Conservation (phyloP, 2,888 invertebrate genomes). For the Chamaedrilus cognettii region DNA sequence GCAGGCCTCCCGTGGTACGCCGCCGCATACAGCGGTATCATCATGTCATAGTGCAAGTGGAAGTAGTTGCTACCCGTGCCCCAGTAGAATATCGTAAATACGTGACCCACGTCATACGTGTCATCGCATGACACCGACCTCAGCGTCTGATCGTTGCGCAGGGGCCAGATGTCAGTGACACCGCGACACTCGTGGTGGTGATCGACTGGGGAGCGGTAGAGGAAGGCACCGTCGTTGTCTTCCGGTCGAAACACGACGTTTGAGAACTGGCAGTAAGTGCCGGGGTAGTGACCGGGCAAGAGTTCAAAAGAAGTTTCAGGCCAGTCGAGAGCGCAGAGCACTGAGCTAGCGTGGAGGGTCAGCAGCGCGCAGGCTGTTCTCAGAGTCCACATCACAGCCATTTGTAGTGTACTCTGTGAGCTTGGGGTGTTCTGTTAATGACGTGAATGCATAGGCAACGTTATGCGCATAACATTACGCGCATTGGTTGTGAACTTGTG, state of each 20-base stretch:
- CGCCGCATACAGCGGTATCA: slow-evolving; percentile 36
- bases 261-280: slow-evolving; percentile 21
- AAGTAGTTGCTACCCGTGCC: slow-evolving; percentile 45
- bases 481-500: no score
- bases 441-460: no score
- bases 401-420: no score
- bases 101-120: slow-evolving; percentile 38
- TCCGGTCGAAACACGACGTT: slow-evolving; percentile 14
- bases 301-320: slow-evolving; percentile 3
- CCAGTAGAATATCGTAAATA: slow-evolving; percentile 42
- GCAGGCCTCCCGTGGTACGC: slow-evolving; percentile 29
- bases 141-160: not conserved
- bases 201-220: not conserved
- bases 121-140: slow-evolving; percentile 35
- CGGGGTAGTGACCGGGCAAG: slow-evolving; percentile 20
- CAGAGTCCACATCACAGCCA: no score
- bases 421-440: no score
- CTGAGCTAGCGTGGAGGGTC: no score
- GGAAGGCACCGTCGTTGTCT: slow-evolving; percentile 8
- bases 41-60: slow-evolving; percentile 44
- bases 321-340: no score
- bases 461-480: no score
- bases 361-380: no score
- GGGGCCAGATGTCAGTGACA: slow-evolving; percentile 3
- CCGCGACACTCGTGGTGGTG: slow-evolving; percentile 2